Percentiles rank a stretch among this genome's conserved stretches.
These are phyloP conservation scores for Druon quercuslanigerum DNA, from an alignment of 1,140 invertebrate genomes.

Conservation along the genomic window DNA sequence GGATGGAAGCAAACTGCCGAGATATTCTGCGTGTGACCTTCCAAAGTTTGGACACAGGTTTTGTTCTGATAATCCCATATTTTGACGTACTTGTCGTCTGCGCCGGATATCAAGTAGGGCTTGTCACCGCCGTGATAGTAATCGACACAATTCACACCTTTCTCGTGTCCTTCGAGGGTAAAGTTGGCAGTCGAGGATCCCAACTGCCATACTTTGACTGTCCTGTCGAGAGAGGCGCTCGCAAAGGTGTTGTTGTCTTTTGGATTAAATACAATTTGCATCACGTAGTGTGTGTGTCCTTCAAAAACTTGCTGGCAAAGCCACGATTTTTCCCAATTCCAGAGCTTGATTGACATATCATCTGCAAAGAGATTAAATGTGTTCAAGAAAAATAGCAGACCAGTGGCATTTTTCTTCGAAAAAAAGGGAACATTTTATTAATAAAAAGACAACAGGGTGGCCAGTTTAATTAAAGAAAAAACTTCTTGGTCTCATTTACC, in stretches of 20 bases:
- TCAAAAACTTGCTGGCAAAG: conserved; percentile 97
- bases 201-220: conserved; percentile 98
- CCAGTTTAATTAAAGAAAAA: too few species aligned
- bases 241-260: conserved; percentile 99
- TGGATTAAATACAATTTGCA: conserved; percentile 99
- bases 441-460: too few species aligned
- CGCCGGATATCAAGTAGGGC: conserved; percentile 98
- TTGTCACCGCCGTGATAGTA: conserved; percentile 99
- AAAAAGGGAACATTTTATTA: too few species aligned
- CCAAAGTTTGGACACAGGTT: conserved; percentile 98
- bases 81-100: conserved; percentile 97
- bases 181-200: conserved; percentile 98
- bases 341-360: conserved; percentile 99
- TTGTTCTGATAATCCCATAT: conserved; percentile 99
- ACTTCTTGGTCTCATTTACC: too few species aligned
- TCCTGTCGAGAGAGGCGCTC: conserved; percentile 97
- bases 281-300: conserved; percentile 99
- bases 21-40: conserved; percentile 98
- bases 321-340: conserved; percentile 99
- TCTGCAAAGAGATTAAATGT: conserved; percentile 79
- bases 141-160: conserved; percentile 99
- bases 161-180: conserved; percentile 98
- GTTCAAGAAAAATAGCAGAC: neutral
- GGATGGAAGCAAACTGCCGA: conserved; percentile 96
- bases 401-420: too few species aligned